A percentile compares a stretch with the other conserved stretches of the same genome.
Evolutionary conservation across 2,888 invertebrate species (phyloP).

Genomic region (Pollenia griseotomentosa): DNA sequence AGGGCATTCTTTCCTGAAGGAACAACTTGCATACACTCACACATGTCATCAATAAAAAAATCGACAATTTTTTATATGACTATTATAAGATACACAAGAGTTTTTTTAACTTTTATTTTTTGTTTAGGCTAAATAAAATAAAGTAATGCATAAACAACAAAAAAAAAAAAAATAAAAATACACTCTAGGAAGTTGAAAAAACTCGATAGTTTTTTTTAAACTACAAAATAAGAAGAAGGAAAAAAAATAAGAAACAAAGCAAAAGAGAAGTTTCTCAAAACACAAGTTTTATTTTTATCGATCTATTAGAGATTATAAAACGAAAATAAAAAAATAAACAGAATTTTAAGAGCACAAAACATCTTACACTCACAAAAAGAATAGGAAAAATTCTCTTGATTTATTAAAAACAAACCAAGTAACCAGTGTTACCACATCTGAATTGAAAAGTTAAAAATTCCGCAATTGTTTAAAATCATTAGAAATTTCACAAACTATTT

Average conservation of each 20-base stretch:
- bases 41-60: conserved; percentile 52
- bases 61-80: conserved; percentile 40
- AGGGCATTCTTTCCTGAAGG: conserved; percentile 33
- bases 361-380: background rate
- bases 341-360: conserved; percentile 16
- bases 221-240: conserved; percentile 35
- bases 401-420: too few species aligned
- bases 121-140: conserved; percentile 64
- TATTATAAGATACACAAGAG: conserved; percentile 49
- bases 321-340: conserved; percentile 41
- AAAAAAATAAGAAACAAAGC: conserved; percentile 41
- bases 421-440: background rate
- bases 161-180: conserved; percentile 16
- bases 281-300: conserved; percentile 58
- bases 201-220: conserved; percentile 51
- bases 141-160: conserved; percentile 43
- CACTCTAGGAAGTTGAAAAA: conserved; percentile 70
- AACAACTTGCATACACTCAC: conserved; percentile 10
- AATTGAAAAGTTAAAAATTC: too few species aligned
- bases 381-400: too few species aligned
- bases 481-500: too few species aligned
- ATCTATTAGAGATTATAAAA: conserved; percentile 64
- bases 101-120: conserved; percentile 31
- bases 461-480: too few species aligned
- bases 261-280: conserved; percentile 35